These are phyloP conservation scores for Julus scanicus DNA, from an alignment of 2,888 invertebrate genomes.

Conservation along the genomic window DNA sequence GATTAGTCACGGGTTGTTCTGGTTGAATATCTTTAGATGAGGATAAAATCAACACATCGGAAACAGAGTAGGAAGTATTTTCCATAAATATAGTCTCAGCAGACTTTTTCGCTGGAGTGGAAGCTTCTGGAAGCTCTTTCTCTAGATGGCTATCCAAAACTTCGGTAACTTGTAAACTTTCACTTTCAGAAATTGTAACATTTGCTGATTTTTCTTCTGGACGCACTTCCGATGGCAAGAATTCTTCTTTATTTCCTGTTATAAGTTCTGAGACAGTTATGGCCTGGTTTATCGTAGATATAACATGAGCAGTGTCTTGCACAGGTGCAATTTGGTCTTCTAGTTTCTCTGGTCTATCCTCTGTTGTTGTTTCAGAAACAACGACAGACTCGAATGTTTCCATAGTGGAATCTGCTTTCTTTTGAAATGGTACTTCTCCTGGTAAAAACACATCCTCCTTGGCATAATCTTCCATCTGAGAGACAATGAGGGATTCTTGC, in stretches of 20 bases:
- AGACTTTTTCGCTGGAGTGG: neutral
- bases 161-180: slow-evolving; percentile 47
- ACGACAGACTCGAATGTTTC: slow-evolving; percentile 56
- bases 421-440: slow-evolving; percentile 56
- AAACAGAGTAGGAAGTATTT: slow-evolving; percentile 48
- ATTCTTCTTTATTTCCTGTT: slow-evolving; percentile 51
- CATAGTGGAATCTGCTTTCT: slow-evolving; percentile 55
- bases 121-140: neutral
- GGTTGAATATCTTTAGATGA: slow-evolving; percentile 27
- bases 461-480: neutral
- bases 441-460: slow-evolving; percentile 55
- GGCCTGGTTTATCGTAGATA: slow-evolving; percentile 8
- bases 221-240: slow-evolving; percentile 7
- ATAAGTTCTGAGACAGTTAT: slow-evolving; percentile 49
- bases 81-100: slow-evolving; percentile 40
- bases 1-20: neutral
- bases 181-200: slow-evolving; percentile 47
- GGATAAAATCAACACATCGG: slow-evolving; percentile 40
- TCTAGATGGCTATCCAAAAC: slow-evolving; percentile 26
- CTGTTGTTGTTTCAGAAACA: slow-evolving; percentile 51
- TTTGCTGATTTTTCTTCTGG: slow-evolving; percentile 52
- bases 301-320: neutral
- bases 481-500: slow-evolving; percentile 46
- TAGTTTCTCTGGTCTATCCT: slow-evolving; percentile 53
- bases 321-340: slow-evolving; percentile 9